phyloP scores from a whole-genome alignment of 1,140 invertebrate genomes.

The Conus betulinus region DNA sequence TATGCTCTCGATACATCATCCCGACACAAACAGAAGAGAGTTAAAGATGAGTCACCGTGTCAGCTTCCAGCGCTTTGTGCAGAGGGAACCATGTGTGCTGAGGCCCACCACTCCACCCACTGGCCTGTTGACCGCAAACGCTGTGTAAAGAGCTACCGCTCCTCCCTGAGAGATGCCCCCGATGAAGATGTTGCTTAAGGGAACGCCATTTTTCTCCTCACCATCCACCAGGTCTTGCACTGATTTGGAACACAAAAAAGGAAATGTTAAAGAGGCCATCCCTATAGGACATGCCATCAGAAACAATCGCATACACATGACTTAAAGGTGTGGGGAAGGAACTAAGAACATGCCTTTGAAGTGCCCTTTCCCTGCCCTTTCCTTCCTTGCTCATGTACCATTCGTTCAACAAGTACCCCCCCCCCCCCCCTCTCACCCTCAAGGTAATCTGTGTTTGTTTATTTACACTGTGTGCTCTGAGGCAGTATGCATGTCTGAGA shows the following conservation, averaged over 20 bases:
- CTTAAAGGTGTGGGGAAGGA: too few species aligned
- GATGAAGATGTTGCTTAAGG: slow-evolving; percentile 80
- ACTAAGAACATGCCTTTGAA: too few species aligned
- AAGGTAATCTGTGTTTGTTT: too few species aligned
- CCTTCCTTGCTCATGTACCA: too few species aligned
- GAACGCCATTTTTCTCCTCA: slow-evolving; percentile 91
- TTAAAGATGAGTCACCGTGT: not conserved
- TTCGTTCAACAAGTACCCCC: too few species aligned
- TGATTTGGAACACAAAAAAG: slow-evolving; percentile 38
- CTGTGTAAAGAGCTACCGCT: slow-evolving; percentile 94
- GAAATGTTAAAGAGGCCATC: too few species aligned
- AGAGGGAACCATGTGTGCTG: slow-evolving; percentile 96
- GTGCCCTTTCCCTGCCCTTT: too few species aligned
- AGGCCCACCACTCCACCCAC: slow-evolving; percentile 93
- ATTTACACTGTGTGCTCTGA: too few species aligned
- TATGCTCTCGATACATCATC: not conserved
- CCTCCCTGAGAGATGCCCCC: slow-evolving; percentile 87
- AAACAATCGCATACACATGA: too few species aligned
- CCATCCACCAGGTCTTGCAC: slow-evolving; percentile 90
- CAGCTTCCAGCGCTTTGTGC: slow-evolving; percentile 84
- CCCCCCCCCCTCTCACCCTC: too few species aligned
- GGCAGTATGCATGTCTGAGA: too few species aligned
- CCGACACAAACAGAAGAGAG: not conserved
- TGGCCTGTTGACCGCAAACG: slow-evolving; percentile 86
- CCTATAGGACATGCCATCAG: too few species aligned